Conservation (phyloP, 2,113 vertebrate species). For the Cathartes aura region DNA sequence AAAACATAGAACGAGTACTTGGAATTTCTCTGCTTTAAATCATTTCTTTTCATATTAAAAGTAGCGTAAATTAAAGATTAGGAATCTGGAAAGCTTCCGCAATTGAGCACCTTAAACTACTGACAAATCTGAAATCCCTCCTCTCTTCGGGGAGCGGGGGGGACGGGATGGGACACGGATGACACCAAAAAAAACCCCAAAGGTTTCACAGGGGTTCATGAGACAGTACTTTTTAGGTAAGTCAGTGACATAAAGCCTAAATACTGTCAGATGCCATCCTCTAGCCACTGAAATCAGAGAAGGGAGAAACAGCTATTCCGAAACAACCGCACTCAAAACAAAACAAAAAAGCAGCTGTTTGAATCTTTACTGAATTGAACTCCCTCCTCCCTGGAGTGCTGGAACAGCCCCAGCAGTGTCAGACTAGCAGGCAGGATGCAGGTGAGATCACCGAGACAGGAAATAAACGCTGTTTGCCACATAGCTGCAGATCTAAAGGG, state of each 20-base stretch:
- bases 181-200: neutral
- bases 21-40: neutral
- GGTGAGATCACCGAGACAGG: constrained; percentile 28
- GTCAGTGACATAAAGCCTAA: neutral
- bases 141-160: neutral
- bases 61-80: neutral
- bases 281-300: neutral
- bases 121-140: neutral
- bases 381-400: neutral
- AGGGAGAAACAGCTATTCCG: neutral
- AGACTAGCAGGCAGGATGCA: constrained; percentile 48
- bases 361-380: neutral
- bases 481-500: neutral
- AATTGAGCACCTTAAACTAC: neutral
- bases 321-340: neutral
- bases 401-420: neutral
- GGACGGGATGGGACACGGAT: too few species aligned
- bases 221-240: neutral
- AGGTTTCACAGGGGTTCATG: neutral
- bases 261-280: neutral
- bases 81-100: neutral
- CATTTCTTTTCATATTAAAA: neutral
- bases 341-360: neutral
- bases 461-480: constrained; percentile 17
- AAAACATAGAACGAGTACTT: neutral